These are phyloP conservation scores for Chiloscyllium plagiosum DNA, from an alignment of 2,113 vertebrate species.

Conservation along the genomic window DNA sequence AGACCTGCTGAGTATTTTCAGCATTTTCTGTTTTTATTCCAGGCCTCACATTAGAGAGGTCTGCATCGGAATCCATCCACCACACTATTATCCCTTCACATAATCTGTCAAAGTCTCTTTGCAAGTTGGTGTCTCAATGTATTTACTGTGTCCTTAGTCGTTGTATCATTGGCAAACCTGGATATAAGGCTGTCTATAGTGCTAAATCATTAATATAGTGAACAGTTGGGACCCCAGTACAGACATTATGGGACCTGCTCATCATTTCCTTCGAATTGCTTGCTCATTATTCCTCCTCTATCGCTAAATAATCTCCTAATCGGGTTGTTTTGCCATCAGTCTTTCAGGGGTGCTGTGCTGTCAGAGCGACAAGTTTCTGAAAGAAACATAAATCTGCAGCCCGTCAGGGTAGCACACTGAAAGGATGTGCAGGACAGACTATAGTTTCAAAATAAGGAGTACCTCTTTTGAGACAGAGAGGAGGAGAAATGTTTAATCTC, in stretches of 20 bases:
- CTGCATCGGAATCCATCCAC: not conserved
- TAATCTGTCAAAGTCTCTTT: not conserved
- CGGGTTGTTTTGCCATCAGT: not conserved
- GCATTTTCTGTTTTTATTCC: too few species aligned
- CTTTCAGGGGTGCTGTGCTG: too few species aligned
- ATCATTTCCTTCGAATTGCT: not conserved
- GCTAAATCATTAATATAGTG: not conserved
- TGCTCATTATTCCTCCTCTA: not conserved
- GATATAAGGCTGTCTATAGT: not conserved
- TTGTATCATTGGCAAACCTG: not conserved
- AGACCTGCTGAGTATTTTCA: too few species aligned
- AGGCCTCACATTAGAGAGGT: not conserved
- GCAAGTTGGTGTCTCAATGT: not conserved
- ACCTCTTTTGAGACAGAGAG: too few species aligned
- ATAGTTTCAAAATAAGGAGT: too few species aligned
- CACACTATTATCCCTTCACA: not conserved
- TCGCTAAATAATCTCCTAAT: not conserved
- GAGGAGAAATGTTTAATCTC: too few species aligned
- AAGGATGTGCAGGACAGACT: too few species aligned
- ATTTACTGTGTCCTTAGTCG: not conserved
- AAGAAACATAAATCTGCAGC: not conserved
- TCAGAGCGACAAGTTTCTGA: not conserved
- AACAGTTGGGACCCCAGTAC: not conserved
- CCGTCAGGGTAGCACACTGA: not conserved
- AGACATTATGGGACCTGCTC: not conserved